Evolutionary conservation across 1,140 invertebrate genomes (phyloP).

Genomic region (Apis dorsata): DNA sequence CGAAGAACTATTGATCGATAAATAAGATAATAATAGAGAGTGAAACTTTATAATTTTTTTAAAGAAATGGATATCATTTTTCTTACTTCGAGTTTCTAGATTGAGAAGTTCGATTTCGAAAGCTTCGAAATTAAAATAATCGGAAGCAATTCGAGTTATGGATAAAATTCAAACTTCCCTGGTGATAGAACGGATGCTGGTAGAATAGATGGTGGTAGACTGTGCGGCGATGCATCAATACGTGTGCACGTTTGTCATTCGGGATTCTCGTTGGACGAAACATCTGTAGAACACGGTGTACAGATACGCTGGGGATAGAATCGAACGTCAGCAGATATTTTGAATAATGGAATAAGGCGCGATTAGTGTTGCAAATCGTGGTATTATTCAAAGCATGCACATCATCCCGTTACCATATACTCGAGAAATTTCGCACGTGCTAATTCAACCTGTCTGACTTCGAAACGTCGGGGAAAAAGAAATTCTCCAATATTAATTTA

Average conservation of each 20-base stretch:
- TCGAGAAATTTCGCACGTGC: background rate
- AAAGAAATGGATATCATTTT: no score
- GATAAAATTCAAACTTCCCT: no score
- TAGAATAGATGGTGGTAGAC: background rate
- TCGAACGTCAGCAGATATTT: constrained; percentile 48
- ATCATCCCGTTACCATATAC: background rate
- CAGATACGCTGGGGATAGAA: constrained; percentile 10
- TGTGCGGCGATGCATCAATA: constrained; percentile 17
- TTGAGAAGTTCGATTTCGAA: no score
- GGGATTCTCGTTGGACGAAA: constrained; percentile 30
- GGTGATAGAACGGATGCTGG: background rate
- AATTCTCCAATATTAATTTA: background rate
- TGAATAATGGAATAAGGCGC: constrained; percentile 48
- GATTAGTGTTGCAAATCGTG: constrained; percentile 37
- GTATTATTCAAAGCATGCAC: constrained; percentile 16
- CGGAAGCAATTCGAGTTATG: no score
- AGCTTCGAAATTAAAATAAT: no score
- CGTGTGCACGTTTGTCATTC: constrained; percentile 35
- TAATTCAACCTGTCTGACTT: background rate
- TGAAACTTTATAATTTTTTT: no score
- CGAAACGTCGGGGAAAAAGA: background rate
- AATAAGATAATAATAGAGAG: no score
- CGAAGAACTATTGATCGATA: no score
- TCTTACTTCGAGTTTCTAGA: no score
- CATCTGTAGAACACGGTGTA: constrained; percentile 42